Evolutionary conservation across 2,888 invertebrate genomes (phyloP).

Genomic region (Parnassius mnemosyne): DNA sequence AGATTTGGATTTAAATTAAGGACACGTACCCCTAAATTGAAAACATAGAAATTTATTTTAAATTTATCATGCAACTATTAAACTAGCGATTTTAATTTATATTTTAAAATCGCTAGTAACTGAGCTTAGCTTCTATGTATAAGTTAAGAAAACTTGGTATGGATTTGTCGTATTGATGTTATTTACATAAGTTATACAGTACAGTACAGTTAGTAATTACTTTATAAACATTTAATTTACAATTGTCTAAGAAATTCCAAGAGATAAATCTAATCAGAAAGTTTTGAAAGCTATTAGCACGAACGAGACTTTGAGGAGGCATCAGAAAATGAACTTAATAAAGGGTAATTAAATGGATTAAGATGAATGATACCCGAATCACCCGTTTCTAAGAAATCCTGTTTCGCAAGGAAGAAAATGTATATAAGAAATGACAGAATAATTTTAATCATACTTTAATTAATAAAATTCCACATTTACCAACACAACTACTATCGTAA

Average conservation of each 20-base stretch:
- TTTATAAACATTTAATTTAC: conserved; percentile 22
- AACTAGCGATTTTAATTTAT: background rate
- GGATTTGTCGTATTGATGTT: background rate
- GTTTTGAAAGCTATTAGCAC: conserved; percentile 27
- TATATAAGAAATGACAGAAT: conserved; percentile 7
- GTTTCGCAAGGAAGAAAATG: too few relatives aligned
- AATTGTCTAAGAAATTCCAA: conserved; percentile 10
- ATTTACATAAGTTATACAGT: too few relatives aligned
- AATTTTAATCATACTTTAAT: too few relatives aligned
- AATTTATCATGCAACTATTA: background rate
- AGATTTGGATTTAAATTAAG: conserved; percentile 1
- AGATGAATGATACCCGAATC: conserved; percentile 28
- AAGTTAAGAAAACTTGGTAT: background rate
- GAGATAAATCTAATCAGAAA: conserved; percentile 33
- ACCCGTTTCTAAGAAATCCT: conserved; percentile 9
- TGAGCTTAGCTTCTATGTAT: background rate
- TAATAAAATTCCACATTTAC: background rate
- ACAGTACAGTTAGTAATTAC: conserved; percentile 4
- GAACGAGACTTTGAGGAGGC: conserved; percentile 18
- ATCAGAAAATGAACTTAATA: conserved; percentile 30
- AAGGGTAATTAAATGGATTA: conserved; percentile 34
- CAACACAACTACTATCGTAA: too few relatives aligned
- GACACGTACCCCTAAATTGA: conserved; percentile 12
- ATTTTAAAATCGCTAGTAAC: too few relatives aligned
- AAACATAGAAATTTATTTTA: conserved; percentile 12